Base-by-base conservation (phyloP, 1,140 invertebrate species). In the Hycleus phaleratus region DNA sequence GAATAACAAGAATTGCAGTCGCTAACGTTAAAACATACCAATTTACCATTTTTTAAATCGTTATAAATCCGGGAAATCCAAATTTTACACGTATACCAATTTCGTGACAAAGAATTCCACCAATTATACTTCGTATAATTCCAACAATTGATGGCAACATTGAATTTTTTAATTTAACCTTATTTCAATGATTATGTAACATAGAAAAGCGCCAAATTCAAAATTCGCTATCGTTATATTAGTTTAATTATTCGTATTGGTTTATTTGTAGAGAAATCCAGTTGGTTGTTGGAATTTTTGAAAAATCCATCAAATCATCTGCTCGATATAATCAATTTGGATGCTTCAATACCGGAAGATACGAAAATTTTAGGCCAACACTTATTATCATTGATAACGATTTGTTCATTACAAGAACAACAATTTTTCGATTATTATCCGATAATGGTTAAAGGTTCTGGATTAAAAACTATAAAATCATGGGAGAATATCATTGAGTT, bases 401-500 rank as follows among this genome's bases (percentile, higher is more conserved):
- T 67, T 1, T 71, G 71, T 50, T 62, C 62, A n/a, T 46, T 50
- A 26, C 49, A 58, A 32, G 70, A 73, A 54, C 65, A 71, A 54
- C 59, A 67, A n/a, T 69, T 61, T 49, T 42, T 71, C 32, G 66
- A 69, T 55, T 59, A 56, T 52, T 63, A 63, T 40, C 48, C 26
- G 9, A 9, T 43, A 38, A 49, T n/a, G 45, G 39, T 18, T 12
- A 12, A 40, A 55, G 52, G 44, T 11, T 57, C 44, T 38, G 10
- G 39, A 58, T n/a, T 42, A 9, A 40, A 18, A 26, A 9, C 12
- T 53, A 58, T 40, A 5, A 7, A 4, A 49, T 26, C 57, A 40
- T 76, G 73, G 74, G 46, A 56, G 11, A 52, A 60, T 43, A 48
- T 75, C 6, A 68, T 74, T 7, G 61, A 64, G 46, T 65, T 67